phyloP scores from a whole-genome alignment of 2,797 vertebrate genomes.

The Xiphorhynchus erythropygius region DNA sequence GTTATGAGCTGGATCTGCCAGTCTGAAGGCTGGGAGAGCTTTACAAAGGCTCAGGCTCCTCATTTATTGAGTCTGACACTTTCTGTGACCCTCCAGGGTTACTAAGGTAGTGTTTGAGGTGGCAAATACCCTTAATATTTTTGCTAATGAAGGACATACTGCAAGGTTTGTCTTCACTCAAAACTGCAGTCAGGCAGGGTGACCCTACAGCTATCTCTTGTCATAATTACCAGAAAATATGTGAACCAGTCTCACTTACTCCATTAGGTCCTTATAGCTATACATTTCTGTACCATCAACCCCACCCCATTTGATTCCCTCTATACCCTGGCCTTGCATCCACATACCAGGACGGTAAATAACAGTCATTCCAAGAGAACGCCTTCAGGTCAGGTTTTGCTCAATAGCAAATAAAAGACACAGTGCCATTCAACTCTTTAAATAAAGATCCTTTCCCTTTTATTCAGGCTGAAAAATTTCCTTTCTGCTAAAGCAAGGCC shows the following conservation, averaged over 20 bases:
- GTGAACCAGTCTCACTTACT: background rate
- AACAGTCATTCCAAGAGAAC: background rate
- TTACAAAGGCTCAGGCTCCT: background rate
- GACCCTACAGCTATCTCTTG: background rate
- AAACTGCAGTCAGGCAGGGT: background rate
- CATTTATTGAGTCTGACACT: background rate
- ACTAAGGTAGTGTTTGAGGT: background rate
- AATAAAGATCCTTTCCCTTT: background rate
- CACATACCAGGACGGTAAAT: background rate
- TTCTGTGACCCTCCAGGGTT: background rate
- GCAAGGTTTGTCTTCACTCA: background rate
- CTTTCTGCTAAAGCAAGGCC: background rate
- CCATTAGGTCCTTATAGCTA: background rate
- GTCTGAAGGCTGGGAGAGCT: background rate
- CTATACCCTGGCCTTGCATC: background rate
- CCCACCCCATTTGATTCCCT: background rate
- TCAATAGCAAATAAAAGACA: background rate
- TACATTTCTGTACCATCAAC: background rate
- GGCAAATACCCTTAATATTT: background rate
- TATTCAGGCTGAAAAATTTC: background rate
- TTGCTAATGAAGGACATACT: background rate
- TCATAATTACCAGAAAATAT: background rate
- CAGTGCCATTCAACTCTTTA: accelerated
- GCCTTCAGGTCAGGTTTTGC: background rate
- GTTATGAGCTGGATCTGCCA: background rate